Conservation (phyloP, 2,888 invertebrate genomes). For the Orthosia incerta region DNA sequence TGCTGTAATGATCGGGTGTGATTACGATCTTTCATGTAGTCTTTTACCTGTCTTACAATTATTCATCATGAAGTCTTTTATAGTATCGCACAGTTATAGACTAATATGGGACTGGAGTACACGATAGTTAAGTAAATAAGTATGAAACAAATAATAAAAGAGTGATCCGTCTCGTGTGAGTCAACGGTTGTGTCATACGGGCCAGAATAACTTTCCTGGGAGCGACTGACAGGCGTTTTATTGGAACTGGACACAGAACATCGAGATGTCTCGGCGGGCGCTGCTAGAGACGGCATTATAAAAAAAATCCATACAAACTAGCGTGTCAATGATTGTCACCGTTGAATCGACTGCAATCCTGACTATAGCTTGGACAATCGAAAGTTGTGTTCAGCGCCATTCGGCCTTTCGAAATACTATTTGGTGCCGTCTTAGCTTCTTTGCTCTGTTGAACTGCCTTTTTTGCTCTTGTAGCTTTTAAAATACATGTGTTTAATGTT, state of each 20-base stretch:
- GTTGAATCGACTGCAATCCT: background rate
- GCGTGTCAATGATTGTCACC: background rate
- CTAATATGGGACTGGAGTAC: background rate
- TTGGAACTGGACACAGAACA: constrained; percentile 22
- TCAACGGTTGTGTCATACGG: constrained; percentile 77
- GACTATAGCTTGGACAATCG: background rate
- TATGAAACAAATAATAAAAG: constrained; percentile 37
- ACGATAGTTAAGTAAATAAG: constrained; percentile 37
- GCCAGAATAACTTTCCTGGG: constrained; percentile 74
- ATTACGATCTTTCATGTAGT: background rate
- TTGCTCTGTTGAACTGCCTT: background rate
- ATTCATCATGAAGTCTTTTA: background rate
- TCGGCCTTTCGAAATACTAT: background rate
- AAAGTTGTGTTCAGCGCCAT: background rate
- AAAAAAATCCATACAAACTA: background rate
- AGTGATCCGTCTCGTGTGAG: constrained; percentile 64
- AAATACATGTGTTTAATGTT: constrained; percentile 58
- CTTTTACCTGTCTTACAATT: background rate
- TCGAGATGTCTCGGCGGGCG: background rate
- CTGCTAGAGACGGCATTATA: background rate
- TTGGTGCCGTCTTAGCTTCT: background rate
- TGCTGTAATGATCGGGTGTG: background rate
- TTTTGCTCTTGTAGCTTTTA: constrained; percentile 47
- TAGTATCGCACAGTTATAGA: background rate
- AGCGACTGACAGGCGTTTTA: constrained; percentile 56